Evolutionary conservation across 2,113 vertebrate species (phyloP).

Genomic region (Cygnus buccinator): DNA sequence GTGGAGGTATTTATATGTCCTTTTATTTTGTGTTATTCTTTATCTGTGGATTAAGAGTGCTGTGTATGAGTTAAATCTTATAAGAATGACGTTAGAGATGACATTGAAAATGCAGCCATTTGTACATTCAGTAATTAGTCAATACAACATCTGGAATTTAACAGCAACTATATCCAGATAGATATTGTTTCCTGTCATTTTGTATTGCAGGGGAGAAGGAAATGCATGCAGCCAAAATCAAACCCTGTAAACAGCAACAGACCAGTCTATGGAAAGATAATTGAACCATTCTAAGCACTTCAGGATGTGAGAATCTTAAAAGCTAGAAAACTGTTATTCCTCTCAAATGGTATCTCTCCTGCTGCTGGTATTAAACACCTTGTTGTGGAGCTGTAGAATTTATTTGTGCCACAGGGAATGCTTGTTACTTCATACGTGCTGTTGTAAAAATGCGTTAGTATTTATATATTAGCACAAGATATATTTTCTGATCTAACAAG

Average conservation of each 20-base stretch:
- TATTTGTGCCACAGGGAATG: background rate
- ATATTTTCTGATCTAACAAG: conserved; percentile 19
- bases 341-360: background rate
- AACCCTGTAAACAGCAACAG: background rate
- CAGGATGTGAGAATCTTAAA: background rate
- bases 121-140: background rate
- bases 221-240: background rate
- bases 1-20: background rate
- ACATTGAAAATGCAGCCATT: background rate
- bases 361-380: conserved; percentile 3
- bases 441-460: background rate
- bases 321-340: background rate
- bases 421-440: background rate
- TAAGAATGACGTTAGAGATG: background rate
- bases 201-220: background rate
- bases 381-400: background rate
- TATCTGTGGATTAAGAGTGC: background rate
- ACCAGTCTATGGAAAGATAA: background rate
- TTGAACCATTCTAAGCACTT: background rate
- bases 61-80: background rate
- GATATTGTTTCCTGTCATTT: background rate
- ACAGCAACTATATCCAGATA: background rate
- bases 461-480: conserved; percentile 5
- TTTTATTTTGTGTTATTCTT: background rate
- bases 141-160: background rate